phyloP scores from a whole-genome alignment of 30 jellyfish, hydroid and myxozoan species.

The Nemopilema nomurai region DNA sequence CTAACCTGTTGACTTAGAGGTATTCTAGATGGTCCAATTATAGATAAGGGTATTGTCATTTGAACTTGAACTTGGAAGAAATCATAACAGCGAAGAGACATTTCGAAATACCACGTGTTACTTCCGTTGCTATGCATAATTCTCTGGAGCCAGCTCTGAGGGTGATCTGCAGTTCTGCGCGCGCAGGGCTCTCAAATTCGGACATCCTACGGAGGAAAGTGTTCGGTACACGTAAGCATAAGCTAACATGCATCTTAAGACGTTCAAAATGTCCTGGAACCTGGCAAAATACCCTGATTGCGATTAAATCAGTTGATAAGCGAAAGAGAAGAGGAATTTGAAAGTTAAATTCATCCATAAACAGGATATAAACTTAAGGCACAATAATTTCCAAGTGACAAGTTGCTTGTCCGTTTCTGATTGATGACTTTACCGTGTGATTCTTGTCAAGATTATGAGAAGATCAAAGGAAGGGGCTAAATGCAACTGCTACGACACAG shows the following conservation, averaged over 20 bases:
- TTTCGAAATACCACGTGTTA: too few relatives aligned
- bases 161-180: constrained; percentile 49
- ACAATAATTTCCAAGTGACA: background rate
- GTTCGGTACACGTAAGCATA: background rate
- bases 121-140: too few relatives aligned
- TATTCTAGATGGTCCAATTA: too few relatives aligned
- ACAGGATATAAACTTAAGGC: background rate
- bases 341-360: too few relatives aligned
- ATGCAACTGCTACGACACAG: background rate
- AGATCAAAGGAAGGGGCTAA: background rate
- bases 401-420: background rate
- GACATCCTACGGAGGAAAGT: constrained; percentile 41
- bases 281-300: background rate
- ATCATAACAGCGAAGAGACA: too few relatives aligned
- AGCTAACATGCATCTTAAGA: background rate
- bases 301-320: background rate
- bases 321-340: too few relatives aligned
- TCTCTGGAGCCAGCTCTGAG: constrained; percentile 23
- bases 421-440: too few relatives aligned
- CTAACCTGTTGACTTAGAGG: too few relatives aligned
- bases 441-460: too few relatives aligned
- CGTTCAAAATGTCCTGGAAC: background rate
- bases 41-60: too few relatives aligned
- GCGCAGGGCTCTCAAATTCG: constrained; percentile 50
- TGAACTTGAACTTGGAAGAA: too few relatives aligned